Conservation (phyloP, 2,113 vertebrate genomes). For the Bos indicus region DNA sequence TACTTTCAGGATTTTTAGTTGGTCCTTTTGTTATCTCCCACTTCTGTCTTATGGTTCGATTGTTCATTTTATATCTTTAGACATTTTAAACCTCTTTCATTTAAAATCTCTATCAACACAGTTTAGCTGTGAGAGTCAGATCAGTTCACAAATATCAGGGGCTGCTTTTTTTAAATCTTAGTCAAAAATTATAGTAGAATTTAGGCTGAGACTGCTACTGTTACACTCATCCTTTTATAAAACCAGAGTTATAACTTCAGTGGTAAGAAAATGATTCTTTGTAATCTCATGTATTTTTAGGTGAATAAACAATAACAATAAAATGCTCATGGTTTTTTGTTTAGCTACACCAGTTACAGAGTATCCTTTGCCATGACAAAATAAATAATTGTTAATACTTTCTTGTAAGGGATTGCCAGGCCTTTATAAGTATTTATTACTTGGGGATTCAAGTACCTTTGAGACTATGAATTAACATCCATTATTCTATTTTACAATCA, state of each 20-base stretch:
- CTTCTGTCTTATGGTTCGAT: not conserved
- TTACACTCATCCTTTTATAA: slow-evolving; percentile 70
- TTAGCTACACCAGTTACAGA: not conserved
- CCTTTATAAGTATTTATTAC: not conserved
- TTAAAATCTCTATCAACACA: not conserved
- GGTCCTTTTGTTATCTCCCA: not conserved
- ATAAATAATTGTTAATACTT: not conserved
- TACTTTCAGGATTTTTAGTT: not conserved
- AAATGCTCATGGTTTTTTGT: not conserved
- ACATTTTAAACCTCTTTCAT: not conserved
- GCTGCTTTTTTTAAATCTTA: not conserved
- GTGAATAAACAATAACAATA: not conserved
- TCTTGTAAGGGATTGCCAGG: not conserved
- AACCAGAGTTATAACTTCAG: slow-evolving; percentile 71
- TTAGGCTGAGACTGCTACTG: slow-evolving; percentile 63
- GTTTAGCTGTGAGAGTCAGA: not conserved
- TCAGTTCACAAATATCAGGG: not conserved
- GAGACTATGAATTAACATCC: not conserved
- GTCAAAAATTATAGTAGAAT: slow-evolving; percentile 54
- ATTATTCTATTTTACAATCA: slow-evolving; percentile 10
- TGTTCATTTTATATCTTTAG: not conserved
- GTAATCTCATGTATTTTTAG: not conserved
- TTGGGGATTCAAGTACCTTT: not conserved
- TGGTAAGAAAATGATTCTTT: slow-evolving; percentile 52
- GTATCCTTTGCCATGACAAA: not conserved